Conservation (phyloP, 1,140 invertebrate species). For the Drosophila subpulchrella region DNA sequence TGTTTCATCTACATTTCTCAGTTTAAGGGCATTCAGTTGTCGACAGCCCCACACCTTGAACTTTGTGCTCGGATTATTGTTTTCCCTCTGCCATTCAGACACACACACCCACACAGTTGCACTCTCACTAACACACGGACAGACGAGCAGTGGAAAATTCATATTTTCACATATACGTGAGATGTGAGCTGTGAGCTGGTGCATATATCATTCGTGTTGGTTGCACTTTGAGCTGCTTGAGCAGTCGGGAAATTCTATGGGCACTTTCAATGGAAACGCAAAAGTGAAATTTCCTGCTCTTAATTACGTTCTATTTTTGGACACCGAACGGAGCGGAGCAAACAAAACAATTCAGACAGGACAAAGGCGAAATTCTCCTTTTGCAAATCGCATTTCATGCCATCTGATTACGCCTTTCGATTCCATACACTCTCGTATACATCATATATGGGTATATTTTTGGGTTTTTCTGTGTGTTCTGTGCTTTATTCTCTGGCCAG, state of each 20-base stretch:
- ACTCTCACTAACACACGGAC: neutral
- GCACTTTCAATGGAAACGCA: slow-evolving; percentile 41
- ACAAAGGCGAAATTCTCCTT: slow-evolving; percentile 10
- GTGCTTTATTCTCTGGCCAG: neutral
- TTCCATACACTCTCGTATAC: neutral
- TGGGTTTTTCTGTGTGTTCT: neutral
- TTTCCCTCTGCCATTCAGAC: neutral
- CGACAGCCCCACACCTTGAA: neutral
- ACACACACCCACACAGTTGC: neutral
- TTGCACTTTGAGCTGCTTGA: slow-evolving; percentile 27
- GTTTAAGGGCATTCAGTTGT: neutral
- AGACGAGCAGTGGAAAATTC: slow-evolving; percentile 10
- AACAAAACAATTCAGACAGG: slow-evolving; percentile 12
- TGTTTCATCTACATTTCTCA: no score
- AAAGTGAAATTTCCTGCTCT: slow-evolving; percentile 54
- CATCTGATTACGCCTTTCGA: slow-evolving; percentile 37
- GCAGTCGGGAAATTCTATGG: slow-evolving; percentile 8
- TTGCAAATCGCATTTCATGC: slow-evolving; percentile 51
- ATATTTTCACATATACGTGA: neutral
- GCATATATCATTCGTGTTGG: slow-evolving; percentile 10
- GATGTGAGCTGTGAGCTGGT: neutral
- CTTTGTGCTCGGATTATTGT: slow-evolving; percentile 5
- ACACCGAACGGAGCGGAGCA: slow-evolving; percentile 20
- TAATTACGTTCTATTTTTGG: slow-evolving; percentile 60
- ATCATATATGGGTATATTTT: neutral